phyloP scores from a whole-genome alignment of 2,888 invertebrate genomes.

The Thecophora atra region DNA sequence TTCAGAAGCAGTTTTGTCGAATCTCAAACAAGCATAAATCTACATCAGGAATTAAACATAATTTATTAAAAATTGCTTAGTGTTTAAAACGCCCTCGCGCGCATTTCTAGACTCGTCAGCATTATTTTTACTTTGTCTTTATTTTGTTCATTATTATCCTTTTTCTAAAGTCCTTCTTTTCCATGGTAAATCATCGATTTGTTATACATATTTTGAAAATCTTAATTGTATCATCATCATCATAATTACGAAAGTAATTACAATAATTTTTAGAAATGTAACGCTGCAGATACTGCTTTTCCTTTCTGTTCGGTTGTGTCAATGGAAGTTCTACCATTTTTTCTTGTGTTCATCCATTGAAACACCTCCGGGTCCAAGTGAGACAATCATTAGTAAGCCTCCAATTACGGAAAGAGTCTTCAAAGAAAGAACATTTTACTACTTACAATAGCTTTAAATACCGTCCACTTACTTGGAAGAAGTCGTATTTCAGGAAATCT shows the following conservation, averaged over 20 bases:
- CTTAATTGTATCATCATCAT: constrained; percentile 11
- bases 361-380: constrained; percentile 97
- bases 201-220: not conserved
- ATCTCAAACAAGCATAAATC: not conserved
- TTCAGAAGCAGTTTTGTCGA: not conserved
- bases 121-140: constrained; percentile 34
- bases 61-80: not conserved
- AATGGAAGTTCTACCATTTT: constrained; percentile 71
- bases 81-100: not conserved
- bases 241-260: constrained; percentile 45
- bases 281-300: constrained; percentile 5
- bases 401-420: constrained; percentile 99
- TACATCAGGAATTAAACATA: not conserved
- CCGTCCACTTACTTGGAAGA: constrained; percentile 89
- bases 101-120: constrained; percentile 19
- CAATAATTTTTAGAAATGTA: constrained; percentile 46
- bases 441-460: not conserved
- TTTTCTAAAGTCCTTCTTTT: constrained; percentile 28
- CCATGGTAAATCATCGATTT: constrained; percentile 19
- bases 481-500: constrained; percentile 99
- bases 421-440: constrained; percentile 64
- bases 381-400: constrained; percentile 97
- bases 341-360: constrained; percentile 99
- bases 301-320: constrained; percentile 14
- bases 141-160: not conserved